These are phyloP conservation scores for Agrochola litura DNA, from an alignment of 2,888 invertebrate species.

Conservation along the genomic window DNA sequence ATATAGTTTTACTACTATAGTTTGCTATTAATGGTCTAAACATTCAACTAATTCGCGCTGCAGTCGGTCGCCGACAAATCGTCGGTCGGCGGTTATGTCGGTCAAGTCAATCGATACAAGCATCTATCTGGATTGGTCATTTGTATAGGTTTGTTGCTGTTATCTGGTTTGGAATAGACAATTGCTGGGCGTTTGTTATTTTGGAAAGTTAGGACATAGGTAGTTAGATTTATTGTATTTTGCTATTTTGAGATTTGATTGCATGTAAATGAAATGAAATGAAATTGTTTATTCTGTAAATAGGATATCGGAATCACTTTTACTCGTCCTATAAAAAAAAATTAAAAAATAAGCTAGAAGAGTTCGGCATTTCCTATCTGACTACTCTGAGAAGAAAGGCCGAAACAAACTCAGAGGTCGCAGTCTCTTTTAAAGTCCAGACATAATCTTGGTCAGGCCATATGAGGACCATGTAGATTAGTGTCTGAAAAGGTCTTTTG, in stretches of 20 bases:
- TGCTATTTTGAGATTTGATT: neutral
- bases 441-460: no score
- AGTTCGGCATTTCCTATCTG: no score
- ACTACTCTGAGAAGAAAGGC: no score
- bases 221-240: neutral
- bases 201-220: neutral
- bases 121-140: constrained; percentile 32
- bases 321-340: no score
- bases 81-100: constrained; percentile 34
- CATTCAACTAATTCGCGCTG: constrained; percentile 41
- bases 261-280: neutral
- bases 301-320: no score
- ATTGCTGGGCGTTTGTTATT: constrained; percentile 3
- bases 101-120: constrained; percentile 20
- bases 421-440: no score
- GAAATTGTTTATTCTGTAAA: no score
- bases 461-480: no score
- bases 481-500: no score
- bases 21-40: constrained; percentile 37
- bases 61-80: constrained; percentile 46
- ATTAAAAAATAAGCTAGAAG: no score
- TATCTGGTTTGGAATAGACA: constrained; percentile 17
- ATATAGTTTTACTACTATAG: constrained; percentile 29
- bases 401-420: no score
- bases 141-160: constrained; percentile 30